phyloP scores from a whole-genome alignment of 1,140 invertebrate genomes.

The Drusus annulatus region DNA sequence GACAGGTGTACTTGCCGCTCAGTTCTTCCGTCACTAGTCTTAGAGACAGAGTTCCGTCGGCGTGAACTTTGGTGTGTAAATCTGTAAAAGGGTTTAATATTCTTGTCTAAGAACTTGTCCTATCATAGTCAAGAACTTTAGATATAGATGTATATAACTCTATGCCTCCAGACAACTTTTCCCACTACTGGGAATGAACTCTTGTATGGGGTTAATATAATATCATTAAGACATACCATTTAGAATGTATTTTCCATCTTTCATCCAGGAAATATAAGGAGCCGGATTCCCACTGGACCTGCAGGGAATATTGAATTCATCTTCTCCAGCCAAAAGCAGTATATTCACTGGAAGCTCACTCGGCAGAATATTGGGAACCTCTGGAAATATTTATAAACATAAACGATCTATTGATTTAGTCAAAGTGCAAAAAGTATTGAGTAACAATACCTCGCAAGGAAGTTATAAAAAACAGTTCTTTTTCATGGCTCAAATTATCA shows the following conservation, averaged over 20 bases:
- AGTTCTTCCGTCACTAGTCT: slow-evolving; percentile 63
- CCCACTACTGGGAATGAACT: too few species aligned
- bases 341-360: slow-evolving; percentile 63
- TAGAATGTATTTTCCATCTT: slow-evolving; percentile 63
- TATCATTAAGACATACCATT: not conserved
- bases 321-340: slow-evolving; percentile 62
- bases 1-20: slow-evolving; percentile 66
- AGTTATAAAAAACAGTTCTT: too few species aligned
- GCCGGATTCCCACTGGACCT: slow-evolving; percentile 63
- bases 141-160: too few species aligned
- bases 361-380: slow-evolving; percentile 62
- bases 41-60: slow-evolving; percentile 64
- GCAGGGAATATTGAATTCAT: slow-evolving; percentile 62
- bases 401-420: too few species aligned
- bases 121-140: too few species aligned
- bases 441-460: too few species aligned
- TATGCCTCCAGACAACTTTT: too few species aligned
- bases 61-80: slow-evolving; percentile 61
- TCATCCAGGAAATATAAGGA: slow-evolving; percentile 65
- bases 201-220: too few species aligned
- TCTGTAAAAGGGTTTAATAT: slow-evolving; percentile 58
- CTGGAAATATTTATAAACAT: slow-evolving; percentile 59
- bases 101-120: too few species aligned
- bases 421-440: too few species aligned
- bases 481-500: too few species aligned